Conservation (phyloP, 2,888 invertebrate species). For the Ephialtes manifestator region DNA sequence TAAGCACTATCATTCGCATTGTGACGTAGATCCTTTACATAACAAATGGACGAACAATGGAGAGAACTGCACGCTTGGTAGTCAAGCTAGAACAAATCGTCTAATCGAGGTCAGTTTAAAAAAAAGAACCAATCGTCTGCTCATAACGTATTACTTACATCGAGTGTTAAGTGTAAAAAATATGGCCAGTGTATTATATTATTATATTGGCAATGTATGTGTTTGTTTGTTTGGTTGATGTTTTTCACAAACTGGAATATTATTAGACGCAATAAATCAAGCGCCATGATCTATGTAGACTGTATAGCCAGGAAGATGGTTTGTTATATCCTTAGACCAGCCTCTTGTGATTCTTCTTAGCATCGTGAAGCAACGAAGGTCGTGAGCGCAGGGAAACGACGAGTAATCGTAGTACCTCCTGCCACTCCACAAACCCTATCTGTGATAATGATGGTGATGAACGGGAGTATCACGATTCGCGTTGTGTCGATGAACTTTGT, state of each 20-base stretch:
- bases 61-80: neutral
- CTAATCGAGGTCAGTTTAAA: slow-evolving; percentile 13
- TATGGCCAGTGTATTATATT: neutral
- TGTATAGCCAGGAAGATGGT: slow-evolving; percentile 53
- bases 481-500: slow-evolving; percentile 19
- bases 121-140: neutral
- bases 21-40: slow-evolving; percentile 2
- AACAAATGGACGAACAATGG: slow-evolving; percentile 13
- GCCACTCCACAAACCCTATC: slow-evolving; percentile 78
- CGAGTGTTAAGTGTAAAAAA: slow-evolving; percentile 15
- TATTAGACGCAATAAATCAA: slow-evolving; percentile 6
- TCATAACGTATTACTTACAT: neutral
- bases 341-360: slow-evolving; percentile 46
- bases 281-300: slow-evolving; percentile 69
- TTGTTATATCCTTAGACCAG: slow-evolving; percentile 12
- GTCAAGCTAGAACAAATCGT: slow-evolving; percentile 8
- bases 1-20: neutral
- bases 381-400: slow-evolving; percentile 20
- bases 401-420: slow-evolving; percentile 67
- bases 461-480: neutral
- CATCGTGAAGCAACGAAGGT: slow-evolving; percentile 70
- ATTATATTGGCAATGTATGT: neutral
- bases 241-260: neutral
- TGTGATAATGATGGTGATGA: slow-evolving; percentile 12
- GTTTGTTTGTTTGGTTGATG: too few relatives aligned